Conservation (phyloP, 2,113 vertebrate genomes). For the Mesoclemmys tuberculata region DNA sequence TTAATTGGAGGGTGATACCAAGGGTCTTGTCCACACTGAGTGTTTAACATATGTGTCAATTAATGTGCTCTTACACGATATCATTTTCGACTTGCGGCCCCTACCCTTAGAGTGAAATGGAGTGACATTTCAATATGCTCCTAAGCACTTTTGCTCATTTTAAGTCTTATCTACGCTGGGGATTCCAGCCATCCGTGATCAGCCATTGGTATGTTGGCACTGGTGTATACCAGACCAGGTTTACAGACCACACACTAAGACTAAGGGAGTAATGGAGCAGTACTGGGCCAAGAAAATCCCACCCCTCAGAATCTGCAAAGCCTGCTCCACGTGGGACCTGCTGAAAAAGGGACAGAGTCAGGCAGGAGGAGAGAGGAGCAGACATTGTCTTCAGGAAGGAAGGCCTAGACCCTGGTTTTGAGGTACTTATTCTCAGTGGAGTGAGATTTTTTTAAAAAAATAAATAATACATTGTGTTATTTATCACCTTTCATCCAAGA, state of each 20-base stretch:
- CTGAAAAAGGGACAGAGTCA: not conserved
- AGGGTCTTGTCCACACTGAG: not conserved
- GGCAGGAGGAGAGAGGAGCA: not conserved
- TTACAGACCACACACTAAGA: not conserved
- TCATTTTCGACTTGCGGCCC: not conserved
- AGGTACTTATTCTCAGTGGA: not conserved
- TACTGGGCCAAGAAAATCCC: not conserved
- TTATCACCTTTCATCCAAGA: not conserved
- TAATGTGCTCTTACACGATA: not conserved
- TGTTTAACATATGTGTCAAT: not conserved
- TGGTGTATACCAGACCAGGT: rapidly evolving
- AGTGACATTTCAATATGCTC: rapidly evolving
- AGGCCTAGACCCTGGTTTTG: not conserved
- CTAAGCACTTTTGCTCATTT: not conserved
- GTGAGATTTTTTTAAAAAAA: not conserved
- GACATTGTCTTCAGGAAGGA: not conserved
- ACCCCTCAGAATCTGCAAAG: not conserved
- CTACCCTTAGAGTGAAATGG: not conserved
- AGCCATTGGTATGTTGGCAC: not conserved
- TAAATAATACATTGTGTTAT: not conserved
- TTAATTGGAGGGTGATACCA: not conserved
- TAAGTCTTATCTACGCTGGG: rapidly evolving
- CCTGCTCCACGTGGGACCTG: not conserved
- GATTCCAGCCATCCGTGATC: rapidly evolving
- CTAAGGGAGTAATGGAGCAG: not conserved